Conservation (phyloP, 2,797 vertebrate species). For the Acanthurus tractus region DNA sequence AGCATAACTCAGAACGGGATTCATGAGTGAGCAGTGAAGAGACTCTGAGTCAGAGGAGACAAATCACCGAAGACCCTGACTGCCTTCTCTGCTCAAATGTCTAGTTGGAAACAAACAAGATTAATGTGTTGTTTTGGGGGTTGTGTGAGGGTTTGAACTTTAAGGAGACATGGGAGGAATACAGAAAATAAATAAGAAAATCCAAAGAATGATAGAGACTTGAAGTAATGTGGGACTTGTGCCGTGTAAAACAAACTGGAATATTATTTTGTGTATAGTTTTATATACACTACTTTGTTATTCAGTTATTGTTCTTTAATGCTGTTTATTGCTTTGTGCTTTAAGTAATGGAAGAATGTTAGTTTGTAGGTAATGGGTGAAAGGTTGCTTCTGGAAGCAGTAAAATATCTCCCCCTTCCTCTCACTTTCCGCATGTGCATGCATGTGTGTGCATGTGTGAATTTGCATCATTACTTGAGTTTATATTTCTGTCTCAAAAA, state of each 20-base stretch:
- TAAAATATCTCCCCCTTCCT: background rate
- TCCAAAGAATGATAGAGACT: conserved; percentile 1
- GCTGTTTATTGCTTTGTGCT: background rate
- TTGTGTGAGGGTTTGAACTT: conserved; percentile 28
- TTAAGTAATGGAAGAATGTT: background rate
- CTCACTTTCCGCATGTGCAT: conserved; percentile 4
- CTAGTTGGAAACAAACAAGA: conserved; percentile 55
- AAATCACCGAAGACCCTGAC: conserved; percentile 39
- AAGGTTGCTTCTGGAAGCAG: conserved; percentile 15
- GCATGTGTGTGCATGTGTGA: background rate
- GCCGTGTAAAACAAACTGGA: background rate
- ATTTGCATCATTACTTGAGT: conserved; percentile 24
- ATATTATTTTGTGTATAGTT: background rate
- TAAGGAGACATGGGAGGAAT: conserved; percentile 33
- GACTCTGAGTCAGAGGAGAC: conserved; percentile 56
- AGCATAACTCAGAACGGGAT: conserved; percentile 50
- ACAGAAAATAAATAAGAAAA: conserved; percentile 19
- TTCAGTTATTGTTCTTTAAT: background rate
- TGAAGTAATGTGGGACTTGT: background rate
- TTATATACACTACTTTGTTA: background rate
- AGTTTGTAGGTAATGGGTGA: conserved; percentile 7
- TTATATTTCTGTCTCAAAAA: conserved; percentile 19
- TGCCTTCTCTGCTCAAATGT: conserved; percentile 54
- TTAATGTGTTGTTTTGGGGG: conserved; percentile 62
- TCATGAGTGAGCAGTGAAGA: conserved; percentile 45